Evolutionary conservation across 92 coral and sea anemone species (phyloP), one percentile per base, ranked within the genome.

Genomic region (Virgularia gustaviana): DNA sequence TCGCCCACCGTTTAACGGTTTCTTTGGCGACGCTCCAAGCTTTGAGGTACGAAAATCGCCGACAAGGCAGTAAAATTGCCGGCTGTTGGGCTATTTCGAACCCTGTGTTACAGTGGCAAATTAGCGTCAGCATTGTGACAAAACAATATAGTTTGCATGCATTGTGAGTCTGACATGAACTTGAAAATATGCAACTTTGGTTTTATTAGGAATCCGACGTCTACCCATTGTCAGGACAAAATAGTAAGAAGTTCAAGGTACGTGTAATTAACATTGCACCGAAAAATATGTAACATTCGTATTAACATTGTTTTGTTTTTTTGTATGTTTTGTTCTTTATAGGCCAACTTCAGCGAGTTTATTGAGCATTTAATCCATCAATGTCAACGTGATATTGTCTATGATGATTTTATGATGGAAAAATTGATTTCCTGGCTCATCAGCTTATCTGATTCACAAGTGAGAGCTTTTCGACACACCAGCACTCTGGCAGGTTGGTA

Each of bases 391-490:
- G 78, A 88, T 36, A 92, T 92, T 20, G 88, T 92, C 18, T 92
- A 92, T 65, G 98, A 92, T 57, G 98, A 92, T 68, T 92, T 88
- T 76, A 92, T 92, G 98, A 18, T 89, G 81, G 98, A 88, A 44
- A 92, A 88, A 4, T 37, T 92, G 45, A 83, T 89, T 25, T 84
- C 98, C 0, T 92, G 98, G 98, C 78, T 92, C 32, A 92, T 92
- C 32, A 87, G 98, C 47, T 77, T 92, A 56, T 84, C 98, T 8
- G 98, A 92, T 62, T 92, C 98, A 7, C 96, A 87, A 70, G 98
- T 92, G 65, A 88, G 98, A 18, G 98, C 98, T 15, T 92, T 92
- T 76, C 88, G 98, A 35, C 98, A 92, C 83, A 92, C 98, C 16
- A 92, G 98, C 70, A 81, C 98, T 9, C 65, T 92, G 38, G 96